Evolutionary conservation across 2,888 invertebrate species (phyloP).

Genomic region (Scotopteryx bipunctaria): DNA sequence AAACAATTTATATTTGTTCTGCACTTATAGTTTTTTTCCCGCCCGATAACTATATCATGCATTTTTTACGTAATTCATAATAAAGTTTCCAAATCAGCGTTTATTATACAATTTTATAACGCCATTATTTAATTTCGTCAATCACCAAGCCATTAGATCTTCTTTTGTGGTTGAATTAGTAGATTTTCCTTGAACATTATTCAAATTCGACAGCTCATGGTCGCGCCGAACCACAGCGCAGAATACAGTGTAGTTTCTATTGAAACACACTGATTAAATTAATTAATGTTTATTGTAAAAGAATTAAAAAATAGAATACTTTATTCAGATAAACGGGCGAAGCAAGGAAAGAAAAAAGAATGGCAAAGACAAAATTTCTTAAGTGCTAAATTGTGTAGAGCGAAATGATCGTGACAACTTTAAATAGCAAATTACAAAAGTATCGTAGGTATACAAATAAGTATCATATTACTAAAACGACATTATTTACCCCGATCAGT

Average conservation of each 20-base stretch:
- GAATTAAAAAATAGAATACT: neutral
- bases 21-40: no score
- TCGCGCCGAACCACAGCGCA: conserved; percentile 3
- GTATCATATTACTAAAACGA: no score
- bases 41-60: no score
- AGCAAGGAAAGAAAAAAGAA: no score
- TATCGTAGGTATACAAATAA: no score
- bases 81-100: conserved; percentile 5
- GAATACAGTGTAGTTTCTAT: conserved; percentile 8
- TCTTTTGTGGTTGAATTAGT: conserved; percentile 17
- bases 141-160: conserved; percentile 17
- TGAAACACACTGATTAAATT: neutral
- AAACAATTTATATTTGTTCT: no score
- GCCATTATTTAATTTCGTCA: conserved; percentile 15
- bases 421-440: no score
- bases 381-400: no score
- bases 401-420: no score
- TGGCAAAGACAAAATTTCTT: no score
- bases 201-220: conserved; percentile 18
- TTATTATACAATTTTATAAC: conserved; percentile 12
- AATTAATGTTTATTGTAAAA: conserved; percentile 1
- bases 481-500: no score
- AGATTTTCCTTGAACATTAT: conserved; percentile 20
- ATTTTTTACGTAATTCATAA: conserved; percentile 7
- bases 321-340: no score